Evolutionary conservation across 37 sponge, comb jelly and placozoan genomes (phyloP).

Genomic region (Petrosia ficiformis): DNA sequence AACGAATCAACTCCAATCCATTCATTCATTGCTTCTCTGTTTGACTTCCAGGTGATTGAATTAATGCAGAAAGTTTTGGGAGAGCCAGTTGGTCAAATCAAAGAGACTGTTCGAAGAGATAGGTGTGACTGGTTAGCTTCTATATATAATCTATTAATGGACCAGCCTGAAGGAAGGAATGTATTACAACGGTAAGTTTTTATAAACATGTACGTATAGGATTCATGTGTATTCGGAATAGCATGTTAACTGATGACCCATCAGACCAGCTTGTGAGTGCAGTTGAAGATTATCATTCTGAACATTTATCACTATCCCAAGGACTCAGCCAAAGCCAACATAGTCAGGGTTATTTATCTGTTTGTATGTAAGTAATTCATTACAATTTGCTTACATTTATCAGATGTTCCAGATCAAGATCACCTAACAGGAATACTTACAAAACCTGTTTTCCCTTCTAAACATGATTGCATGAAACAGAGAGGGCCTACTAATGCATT

Average conservation of each 20-base stretch:
- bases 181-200: conserved; percentile 41
- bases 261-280: conserved; percentile 41
- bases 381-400: too few relatives aligned
- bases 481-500: too few relatives aligned
- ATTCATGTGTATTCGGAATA: not conserved
- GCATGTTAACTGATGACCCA: conserved; percentile 29
- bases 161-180: conserved; percentile 84
- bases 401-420: not conserved
- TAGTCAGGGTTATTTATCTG: conserved; percentile 23
- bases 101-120: conserved; percentile 77
- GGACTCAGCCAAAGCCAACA: not conserved
- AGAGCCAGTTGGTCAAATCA: conserved; percentile 70
- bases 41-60: conserved; percentile 91
- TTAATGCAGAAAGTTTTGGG: conserved; percentile 73
- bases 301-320: conserved; percentile 39
- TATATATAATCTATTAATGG: conserved; percentile 90
- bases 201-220: not conserved
- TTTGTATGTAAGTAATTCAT: too few relatives aligned
- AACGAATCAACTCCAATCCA: not conserved
- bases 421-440: not conserved
- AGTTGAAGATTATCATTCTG: conserved; percentile 25
- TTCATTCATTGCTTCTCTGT: too few relatives aligned
- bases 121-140: conserved; percentile 97
- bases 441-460: not conserved
- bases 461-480: too few relatives aligned